Conservation (phyloP, 2,888 invertebrate species). For the Xanthia icteritia region DNA sequence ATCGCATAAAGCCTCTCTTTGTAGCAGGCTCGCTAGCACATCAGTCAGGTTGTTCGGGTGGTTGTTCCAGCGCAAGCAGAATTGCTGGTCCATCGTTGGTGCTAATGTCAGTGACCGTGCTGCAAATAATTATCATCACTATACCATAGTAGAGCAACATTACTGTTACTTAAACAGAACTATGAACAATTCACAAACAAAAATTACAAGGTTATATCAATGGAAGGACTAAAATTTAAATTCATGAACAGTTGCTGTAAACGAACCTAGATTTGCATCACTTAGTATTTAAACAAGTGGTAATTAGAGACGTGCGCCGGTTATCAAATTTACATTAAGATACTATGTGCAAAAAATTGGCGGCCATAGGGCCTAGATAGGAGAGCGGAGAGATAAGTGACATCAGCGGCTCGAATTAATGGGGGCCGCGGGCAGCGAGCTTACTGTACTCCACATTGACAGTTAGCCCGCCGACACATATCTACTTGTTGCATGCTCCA, state of each 20-base stretch:
- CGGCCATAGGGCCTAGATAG: slow-evolving; percentile 90
- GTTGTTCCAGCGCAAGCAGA: slow-evolving; percentile 98
- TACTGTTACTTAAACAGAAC: slow-evolving; percentile 33
- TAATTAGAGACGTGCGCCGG: slow-evolving; percentile 85
- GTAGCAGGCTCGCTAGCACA: slow-evolving; percentile 96
- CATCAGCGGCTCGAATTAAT: slow-evolving; percentile 90
- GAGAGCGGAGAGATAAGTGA: slow-evolving; percentile 90
- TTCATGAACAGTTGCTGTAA: slow-evolving; percentile 73
- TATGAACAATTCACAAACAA: slow-evolving; percentile 51
- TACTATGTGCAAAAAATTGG: slow-evolving; percentile 89
- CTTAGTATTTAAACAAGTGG: slow-evolving; percentile 82
- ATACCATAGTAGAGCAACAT: slow-evolving; percentile 38
- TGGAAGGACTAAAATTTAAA: slow-evolving; percentile 70
- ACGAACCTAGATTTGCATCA: slow-evolving; percentile 80
- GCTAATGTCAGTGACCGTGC: slow-evolving; percentile 91
- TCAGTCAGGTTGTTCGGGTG: slow-evolving; percentile 97
- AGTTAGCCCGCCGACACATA: slow-evolving; percentile 90
- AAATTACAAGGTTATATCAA: slow-evolving; percentile 70
- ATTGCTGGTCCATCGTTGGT: slow-evolving; percentile 94
- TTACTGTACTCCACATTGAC: slow-evolving; percentile 91
- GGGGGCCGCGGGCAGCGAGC: slow-evolving; percentile 89
- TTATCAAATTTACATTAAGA: slow-evolving; percentile 87
- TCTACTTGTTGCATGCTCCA: slow-evolving; percentile 90
- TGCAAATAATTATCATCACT: slow-evolving; percentile 77
- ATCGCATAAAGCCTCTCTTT: slow-evolving; percentile 97